Evolutionary conservation across 2,888 invertebrate genomes (phyloP), one percentile per base, ranked within the genome.

Genomic region (Tenthredo livida): DNA sequence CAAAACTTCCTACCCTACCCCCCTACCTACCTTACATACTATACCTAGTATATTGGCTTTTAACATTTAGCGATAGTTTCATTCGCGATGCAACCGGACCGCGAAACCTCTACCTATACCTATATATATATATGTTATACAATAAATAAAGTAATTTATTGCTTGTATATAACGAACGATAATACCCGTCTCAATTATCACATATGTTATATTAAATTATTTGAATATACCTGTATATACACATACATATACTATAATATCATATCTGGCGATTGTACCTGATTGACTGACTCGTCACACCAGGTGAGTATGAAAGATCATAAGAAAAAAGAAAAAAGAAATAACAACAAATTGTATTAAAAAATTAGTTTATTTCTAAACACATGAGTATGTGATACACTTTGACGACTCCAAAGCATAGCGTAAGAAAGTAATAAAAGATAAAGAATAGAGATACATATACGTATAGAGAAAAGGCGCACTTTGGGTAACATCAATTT

Each of bases 141-240:
- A 86, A 85, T 84, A 86, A 67, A 86, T 83, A 86, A 87, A 86
- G 85, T 88, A 87, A 89, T 90, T 91, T 91, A 91, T 89, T 91
- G 91, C 91, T 92, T 92, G 92, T 92, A 92, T 91, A 91, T 92
- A 90, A 88, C 91, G 88, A 87, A 89, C 89, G 90, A 15, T 47
- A 3, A 12, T 47, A 37, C 10, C 72, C 17, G n/a, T 17, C 21
- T 17, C 47, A 47, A 47, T 47, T 15, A 47, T 47, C 33, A 43
- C 12, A 33, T 2, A 33, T 33, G n/a, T n/a, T n/a, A n/a, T n/a
- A n/a, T n/a, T n/a, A n/a, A n/a, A n/a, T n/a, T n/a, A n/a, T n/a
- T n/a, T n/a, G n/a, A n/a, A n/a, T 2, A 33, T 2, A 33, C 29
- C 2, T 33, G 2, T 33, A 33, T 33, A 33, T 33, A 33, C 2